These are phyloP conservation scores for Litoditis marina DNA, from an alignment of 2,888 invertebrate genomes.

Conservation along the genomic window DNA sequence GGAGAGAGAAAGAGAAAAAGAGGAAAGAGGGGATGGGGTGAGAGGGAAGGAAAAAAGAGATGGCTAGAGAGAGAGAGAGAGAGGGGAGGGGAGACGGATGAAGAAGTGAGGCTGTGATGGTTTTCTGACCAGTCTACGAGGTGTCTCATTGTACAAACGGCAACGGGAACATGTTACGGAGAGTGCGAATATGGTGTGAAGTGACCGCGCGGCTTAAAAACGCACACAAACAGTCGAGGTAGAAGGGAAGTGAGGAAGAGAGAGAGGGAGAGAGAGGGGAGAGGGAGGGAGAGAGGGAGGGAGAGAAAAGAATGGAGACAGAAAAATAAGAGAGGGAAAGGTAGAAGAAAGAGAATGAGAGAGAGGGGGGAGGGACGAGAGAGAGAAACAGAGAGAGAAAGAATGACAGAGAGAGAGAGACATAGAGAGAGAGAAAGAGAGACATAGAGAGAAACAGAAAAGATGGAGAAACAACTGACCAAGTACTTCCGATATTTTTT, in stretches of 20 bases:
- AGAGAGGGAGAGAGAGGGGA: too few species aligned
- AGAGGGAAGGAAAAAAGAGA: constrained; percentile 9
- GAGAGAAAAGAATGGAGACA: background rate
- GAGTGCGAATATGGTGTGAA: too few species aligned
- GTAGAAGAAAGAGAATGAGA: background rate
- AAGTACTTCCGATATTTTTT: too few species aligned
- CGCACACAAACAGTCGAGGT: too few species aligned
- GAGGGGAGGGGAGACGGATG: background rate
- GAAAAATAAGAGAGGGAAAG: background rate
- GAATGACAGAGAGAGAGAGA: background rate
- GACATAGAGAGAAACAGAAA: background rate
- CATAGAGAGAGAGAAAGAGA: background rate
- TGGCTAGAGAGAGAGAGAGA: background rate
- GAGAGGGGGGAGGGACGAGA: background rate
- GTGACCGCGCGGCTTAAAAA: too few species aligned
- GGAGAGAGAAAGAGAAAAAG: constrained; percentile 2
- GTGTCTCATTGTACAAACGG: too few species aligned
- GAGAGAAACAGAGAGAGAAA: background rate
- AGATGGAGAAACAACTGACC: too few species aligned
- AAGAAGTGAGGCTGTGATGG: background rate
- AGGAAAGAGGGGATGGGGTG: background rate
- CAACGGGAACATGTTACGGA: too few species aligned
- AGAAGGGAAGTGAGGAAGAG: too few species aligned
- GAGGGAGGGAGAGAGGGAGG: background rate
- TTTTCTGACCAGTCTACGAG: background rate